Conservation (phyloP, 2,888 invertebrate species). For the Cataglyphis altisquamis region DNA sequence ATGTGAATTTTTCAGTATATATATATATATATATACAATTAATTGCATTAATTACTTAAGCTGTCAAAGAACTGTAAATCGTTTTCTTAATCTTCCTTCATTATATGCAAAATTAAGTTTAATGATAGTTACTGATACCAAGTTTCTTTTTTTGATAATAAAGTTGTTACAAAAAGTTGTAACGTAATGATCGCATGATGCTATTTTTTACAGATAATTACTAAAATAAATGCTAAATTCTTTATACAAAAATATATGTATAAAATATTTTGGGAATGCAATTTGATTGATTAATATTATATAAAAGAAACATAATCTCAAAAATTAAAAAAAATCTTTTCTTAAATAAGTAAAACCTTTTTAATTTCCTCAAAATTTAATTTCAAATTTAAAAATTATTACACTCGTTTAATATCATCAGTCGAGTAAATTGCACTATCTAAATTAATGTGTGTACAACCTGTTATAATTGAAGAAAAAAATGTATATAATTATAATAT, state of each 20-base stretch:
- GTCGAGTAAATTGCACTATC: background rate
- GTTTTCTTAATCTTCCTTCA: background rate
- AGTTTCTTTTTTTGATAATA: background rate
- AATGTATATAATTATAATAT: conserved; percentile 18
- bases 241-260: background rate
- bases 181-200: background rate
- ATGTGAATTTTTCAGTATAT: background rate
- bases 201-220: background rate
- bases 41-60: conserved; percentile 21
- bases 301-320: background rate
- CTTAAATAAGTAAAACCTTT: background rate
- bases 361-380: background rate
- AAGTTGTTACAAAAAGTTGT: background rate
- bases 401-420: background rate
- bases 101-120: background rate
- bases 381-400: background rate
- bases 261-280: background rate
- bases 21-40: background rate
- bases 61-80: background rate
- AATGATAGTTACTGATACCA: background rate
- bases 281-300: background rate
- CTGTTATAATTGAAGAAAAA: background rate
- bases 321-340: background rate
- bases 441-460: background rate
- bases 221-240: background rate